Conservation (phyloP, 2,113 vertebrate species). For the Corythoichthys haematopterus region DNA sequence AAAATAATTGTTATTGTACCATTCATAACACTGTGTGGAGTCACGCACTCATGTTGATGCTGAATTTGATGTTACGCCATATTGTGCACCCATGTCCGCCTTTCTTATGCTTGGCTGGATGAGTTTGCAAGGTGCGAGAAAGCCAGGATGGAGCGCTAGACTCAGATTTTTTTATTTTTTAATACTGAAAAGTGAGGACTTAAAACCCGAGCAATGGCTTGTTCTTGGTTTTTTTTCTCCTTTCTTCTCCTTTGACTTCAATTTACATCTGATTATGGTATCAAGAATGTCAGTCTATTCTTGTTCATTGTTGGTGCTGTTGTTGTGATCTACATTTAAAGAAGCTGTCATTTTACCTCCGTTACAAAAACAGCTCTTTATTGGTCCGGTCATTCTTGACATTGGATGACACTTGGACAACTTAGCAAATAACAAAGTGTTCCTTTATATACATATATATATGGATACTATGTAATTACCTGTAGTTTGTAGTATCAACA, state of each 20-base stretch:
- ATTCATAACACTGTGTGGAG: slow-evolving; percentile 51
- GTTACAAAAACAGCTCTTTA: slow-evolving; percentile 9
- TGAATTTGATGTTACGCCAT: slow-evolving; percentile 45
- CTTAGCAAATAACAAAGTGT: not conserved
- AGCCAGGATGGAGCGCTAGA: slow-evolving; percentile 19
- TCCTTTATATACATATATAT: not conserved
- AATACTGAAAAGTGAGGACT: slow-evolving; percentile 24
- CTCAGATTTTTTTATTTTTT: slow-evolving; percentile 13
- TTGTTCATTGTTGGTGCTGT: slow-evolving; percentile 47
- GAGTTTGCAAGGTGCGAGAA: slow-evolving; percentile 21
- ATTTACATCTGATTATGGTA: slow-evolving; percentile 51
- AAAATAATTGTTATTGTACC: slow-evolving; percentile 57
- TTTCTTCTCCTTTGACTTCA: slow-evolving; percentile 30
- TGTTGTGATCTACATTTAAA: slow-evolving; percentile 18
- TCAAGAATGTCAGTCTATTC: slow-evolving; percentile 51
- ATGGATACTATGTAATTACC: not conserved
- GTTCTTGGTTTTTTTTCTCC: slow-evolving; percentile 17
- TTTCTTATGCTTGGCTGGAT: slow-evolving; percentile 28
- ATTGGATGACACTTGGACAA: not conserved
- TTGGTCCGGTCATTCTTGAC: not conserved
- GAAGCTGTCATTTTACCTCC: slow-evolving; percentile 24
- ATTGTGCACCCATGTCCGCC: slow-evolving; percentile 41
- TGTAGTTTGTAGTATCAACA: not conserved
- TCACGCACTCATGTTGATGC: slow-evolving; percentile 39
- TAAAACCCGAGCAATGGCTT: slow-evolving; percentile 24